phyloP scores from a whole-genome alignment of 1,140 invertebrate species.

The Drusus annulatus region DNA sequence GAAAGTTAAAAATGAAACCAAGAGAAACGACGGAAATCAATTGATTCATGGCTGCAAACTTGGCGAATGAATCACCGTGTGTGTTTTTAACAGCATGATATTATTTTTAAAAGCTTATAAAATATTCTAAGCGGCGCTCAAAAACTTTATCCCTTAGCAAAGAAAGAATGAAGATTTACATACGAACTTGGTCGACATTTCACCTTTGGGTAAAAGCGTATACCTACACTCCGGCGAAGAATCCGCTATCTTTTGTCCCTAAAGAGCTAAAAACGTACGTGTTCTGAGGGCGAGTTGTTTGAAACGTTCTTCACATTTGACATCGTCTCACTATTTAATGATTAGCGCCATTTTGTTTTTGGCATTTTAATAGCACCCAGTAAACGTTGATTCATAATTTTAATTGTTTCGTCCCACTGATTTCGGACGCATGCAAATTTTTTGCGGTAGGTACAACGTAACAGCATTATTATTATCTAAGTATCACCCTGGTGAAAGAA shows the following conservation, averaged over 20 bases:
- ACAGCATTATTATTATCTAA: too few species aligned
- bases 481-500: too few species aligned
- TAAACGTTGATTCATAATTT: too few species aligned
- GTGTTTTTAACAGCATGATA: background rate
- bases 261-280: background rate
- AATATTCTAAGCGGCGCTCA: constrained; percentile 25
- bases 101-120: constrained; percentile 33
- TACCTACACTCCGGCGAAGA: background rate
- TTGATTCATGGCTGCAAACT: background rate
- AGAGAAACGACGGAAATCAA: constrained; percentile 1
- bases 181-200: constrained; percentile 24
- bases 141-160: constrained; percentile 32
- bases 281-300: too few species aligned
- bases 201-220: constrained; percentile 17
- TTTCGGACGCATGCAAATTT: too few species aligned
- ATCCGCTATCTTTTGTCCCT: background rate
- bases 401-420: too few species aligned
- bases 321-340: too few species aligned
- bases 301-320: too few species aligned
- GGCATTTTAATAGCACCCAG: too few species aligned
- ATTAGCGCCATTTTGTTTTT: too few species aligned
- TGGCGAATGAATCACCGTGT: background rate
- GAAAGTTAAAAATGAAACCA: background rate
- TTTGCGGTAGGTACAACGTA: too few species aligned
- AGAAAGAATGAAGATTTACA: constrained; percentile 34